Conservation (phyloP, 30 jellyfish, hydroid and myxozoan species). For the Phacellophora camtschatica region DNA sequence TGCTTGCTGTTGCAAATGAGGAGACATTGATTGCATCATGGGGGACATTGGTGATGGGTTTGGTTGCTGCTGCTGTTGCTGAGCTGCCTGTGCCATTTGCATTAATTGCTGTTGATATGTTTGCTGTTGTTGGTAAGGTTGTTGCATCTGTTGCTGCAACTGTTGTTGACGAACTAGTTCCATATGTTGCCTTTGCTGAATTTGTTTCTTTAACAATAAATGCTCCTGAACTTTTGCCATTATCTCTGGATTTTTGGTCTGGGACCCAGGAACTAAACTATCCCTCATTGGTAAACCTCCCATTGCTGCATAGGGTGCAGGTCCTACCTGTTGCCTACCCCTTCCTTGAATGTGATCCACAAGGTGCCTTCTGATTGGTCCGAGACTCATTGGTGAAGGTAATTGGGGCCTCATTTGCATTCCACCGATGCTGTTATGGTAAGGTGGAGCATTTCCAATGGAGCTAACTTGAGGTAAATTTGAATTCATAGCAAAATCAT, state of each 20-base stretch:
- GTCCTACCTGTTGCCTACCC: slow-evolving; percentile 51
- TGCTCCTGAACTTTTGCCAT: slow-evolving; percentile 76
- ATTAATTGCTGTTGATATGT: slow-evolving; percentile 66
- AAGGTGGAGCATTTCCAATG: slow-evolving; percentile 49
- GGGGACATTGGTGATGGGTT: slow-evolving; percentile 77
- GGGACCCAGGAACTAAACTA: slow-evolving; percentile 17
- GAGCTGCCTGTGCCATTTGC: slow-evolving; percentile 68
- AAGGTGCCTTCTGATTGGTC: slow-evolving; percentile 52
- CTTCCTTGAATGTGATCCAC: slow-evolving; percentile 61
- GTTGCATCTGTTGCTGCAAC: slow-evolving; percentile 57
- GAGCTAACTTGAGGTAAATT: slow-evolving; percentile 5
- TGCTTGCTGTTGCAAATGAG: slow-evolving; percentile 68
- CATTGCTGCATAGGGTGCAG: slow-evolving; percentile 43
- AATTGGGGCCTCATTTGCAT: slow-evolving; percentile 54
- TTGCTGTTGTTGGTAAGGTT: slow-evolving; percentile 56
- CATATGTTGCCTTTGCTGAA: slow-evolving; percentile 63
- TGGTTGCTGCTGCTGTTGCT: slow-evolving; percentile 67
- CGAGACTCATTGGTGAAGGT: slow-evolving; percentile 54
- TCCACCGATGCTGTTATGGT: slow-evolving; percentile 22
- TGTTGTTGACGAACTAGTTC: slow-evolving; percentile 30
- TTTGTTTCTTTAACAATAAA: slow-evolving; percentile 52
- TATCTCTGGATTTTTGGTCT: slow-evolving; percentile 70
- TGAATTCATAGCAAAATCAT: slow-evolving; percentile 12
- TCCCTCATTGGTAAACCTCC: slow-evolving; percentile 48
- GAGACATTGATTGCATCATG: slow-evolving; percentile 63